Base-by-base conservation (phyloP, 2,797 vertebrate species). In the Bradypodion pumilum region DNA sequence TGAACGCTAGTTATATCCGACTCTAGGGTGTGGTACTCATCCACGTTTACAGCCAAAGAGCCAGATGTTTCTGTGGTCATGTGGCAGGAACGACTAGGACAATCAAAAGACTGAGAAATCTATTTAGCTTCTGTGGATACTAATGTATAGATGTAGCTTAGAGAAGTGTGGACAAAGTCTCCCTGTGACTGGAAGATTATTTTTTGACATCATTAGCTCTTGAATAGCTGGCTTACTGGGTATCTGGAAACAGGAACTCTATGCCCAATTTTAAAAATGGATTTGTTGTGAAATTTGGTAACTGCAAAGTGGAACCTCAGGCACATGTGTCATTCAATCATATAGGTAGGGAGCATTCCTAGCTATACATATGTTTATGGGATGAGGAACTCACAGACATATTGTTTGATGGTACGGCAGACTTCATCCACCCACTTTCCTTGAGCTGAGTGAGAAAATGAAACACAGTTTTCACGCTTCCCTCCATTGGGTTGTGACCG, bases 301-400 rank as follows among this genome's bases (percentile, higher is more conserved):
- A 44, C 52, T 27, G 15, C 60, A 80, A 85, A 73, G 16, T 35
- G 29, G 8, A 23, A 35, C 56, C 52, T n/a, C 44, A 66, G 60
- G 35, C 69, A 32, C 52, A 32, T 42, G 52, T 56, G 21, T 56
- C 16, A 19, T 56, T 75, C 25, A 13, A 35, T 65, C 49, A 65
- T 13, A 4, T 16, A 74, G 7, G 8, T 42, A 25, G 29, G 74
- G 59, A 60, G 69, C 29, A 8, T 21, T 21, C 21, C 1, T 37
- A 21, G n/a, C 32, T 77, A 5, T 40, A 10, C 8, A 1, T 16
- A n/a, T 10, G 27, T 23, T 90, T 95, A 98, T 1, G 98, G 98
- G 92, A 99, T 99, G 76, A 97, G 94, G 89, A 98, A 98, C 95
- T 99, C 98, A 81, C 99, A 99, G 83, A 99, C 95, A 83, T 98